A percentile compares a stretch with the other conserved stretches of the same genome.
phyloP scores from a whole-genome alignment of 2,113 vertebrate genomes.

The Ammodytes marinus region DNA sequence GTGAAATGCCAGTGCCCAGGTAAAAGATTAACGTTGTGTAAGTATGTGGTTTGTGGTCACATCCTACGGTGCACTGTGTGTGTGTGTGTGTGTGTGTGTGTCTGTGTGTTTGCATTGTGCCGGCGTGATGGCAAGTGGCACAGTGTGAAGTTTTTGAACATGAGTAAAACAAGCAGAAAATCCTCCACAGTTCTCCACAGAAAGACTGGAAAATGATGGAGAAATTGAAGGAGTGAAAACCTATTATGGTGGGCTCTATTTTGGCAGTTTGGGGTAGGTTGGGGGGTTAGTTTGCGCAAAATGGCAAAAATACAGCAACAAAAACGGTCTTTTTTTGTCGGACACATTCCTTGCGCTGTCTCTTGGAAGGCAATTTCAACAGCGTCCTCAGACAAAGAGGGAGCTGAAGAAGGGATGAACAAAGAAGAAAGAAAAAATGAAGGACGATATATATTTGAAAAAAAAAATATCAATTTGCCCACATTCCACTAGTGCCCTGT shows the following conservation, averaged over 20 bases:
- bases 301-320: conserved; percentile 1
- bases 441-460: conserved; percentile 20
- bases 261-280: background rate
- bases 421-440: conserved; percentile 20
- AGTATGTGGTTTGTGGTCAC: conserved; percentile 34
- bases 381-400: conserved; percentile 32
- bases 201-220: conserved; percentile 41
- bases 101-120: conserved; percentile 14
- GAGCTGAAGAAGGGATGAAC: conserved; percentile 45
- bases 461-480: conserved; percentile 20
- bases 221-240: conserved; percentile 38
- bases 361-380: conserved; percentile 53
- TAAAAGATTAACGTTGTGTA: conserved; percentile 40
- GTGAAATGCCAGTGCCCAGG: conserved; percentile 31
- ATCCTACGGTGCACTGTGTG: conserved; percentile 7
- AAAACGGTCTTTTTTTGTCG: conserved; percentile 13
- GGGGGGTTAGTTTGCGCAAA: background rate
- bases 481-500: conserved; percentile 76
- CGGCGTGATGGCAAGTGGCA: conserved; percentile 13
- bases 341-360: conserved; percentile 30
- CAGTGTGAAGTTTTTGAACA: conserved; percentile 47
- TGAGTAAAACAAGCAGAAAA: conserved; percentile 45
- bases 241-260: conserved; percentile 17
- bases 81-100: conserved; percentile 16
- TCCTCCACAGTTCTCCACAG: conserved; percentile 34